phyloP scores from a whole-genome alignment of 1,140 invertebrate genomes.

The Hestina assimilis region DNA sequence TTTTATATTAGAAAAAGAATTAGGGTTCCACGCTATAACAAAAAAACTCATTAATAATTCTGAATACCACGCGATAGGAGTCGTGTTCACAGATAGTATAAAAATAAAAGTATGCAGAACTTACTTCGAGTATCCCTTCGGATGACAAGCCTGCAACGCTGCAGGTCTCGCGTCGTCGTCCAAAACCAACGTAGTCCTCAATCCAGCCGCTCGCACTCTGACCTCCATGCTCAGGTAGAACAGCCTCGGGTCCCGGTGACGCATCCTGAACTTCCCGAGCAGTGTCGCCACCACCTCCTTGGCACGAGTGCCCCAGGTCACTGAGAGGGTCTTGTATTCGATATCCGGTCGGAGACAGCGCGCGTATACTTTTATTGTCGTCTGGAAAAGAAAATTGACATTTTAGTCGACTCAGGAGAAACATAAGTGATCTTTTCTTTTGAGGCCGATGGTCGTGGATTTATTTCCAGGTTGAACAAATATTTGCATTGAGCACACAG shows the following conservation, averaged over 20 bases:
- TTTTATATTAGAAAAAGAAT: too few relatives aligned
- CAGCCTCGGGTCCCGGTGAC: constrained; percentile 93
- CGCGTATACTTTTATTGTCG: constrained; percentile 94
- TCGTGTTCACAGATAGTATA: too few relatives aligned
- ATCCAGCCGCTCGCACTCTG: constrained; percentile 87
- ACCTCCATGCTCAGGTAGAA: constrained; percentile 97
- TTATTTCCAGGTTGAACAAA: too few relatives aligned
- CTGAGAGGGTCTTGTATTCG: constrained; percentile 94
- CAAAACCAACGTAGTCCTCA: constrained; percentile 88
- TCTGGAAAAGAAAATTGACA: constrained; percentile 80
- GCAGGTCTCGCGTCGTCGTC: constrained; percentile 93
- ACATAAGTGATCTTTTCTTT: too few relatives aligned
- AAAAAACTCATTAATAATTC: too few relatives aligned
- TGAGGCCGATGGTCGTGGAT: too few relatives aligned
- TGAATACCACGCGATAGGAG: too few relatives aligned
- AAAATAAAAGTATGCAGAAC: neutral
- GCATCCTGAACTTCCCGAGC: constrained; percentile 94
- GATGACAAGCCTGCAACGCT: constrained; percentile 93
- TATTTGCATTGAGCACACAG: too few relatives aligned
- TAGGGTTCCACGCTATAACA: too few relatives aligned
- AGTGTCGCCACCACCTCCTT: constrained; percentile 90
- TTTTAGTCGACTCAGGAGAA: too few relatives aligned
- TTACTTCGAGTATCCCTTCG: constrained; percentile 92
- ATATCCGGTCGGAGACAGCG: constrained; percentile 93
- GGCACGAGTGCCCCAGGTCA: constrained; percentile 91